Evolutionary conservation across 2,113 vertebrate species (phyloP).

Genomic region (Sigmodon hispidus): DNA sequence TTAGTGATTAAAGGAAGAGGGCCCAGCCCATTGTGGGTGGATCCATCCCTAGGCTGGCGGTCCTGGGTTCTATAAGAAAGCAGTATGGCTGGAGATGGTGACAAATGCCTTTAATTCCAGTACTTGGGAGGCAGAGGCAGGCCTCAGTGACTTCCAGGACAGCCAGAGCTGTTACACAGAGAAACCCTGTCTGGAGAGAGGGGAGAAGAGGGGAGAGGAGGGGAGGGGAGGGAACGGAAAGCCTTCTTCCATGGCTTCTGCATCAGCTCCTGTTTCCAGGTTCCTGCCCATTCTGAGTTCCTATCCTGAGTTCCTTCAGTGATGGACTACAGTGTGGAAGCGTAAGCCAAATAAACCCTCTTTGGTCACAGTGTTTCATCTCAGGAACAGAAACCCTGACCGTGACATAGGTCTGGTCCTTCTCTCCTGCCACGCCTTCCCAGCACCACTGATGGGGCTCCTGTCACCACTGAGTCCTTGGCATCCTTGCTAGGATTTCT

Average conservation of each 20-base stretch:
- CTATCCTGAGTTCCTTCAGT: neutral
- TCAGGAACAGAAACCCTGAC: neutral
- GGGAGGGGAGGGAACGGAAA: neutral
- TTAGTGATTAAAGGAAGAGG: neutral
- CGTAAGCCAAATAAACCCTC: neutral
- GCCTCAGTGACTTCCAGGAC: neutral
- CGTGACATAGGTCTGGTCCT: neutral
- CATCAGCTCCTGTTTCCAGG: neutral
- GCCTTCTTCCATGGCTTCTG: neutral
- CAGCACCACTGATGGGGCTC: neutral
- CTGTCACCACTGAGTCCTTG: neutral
- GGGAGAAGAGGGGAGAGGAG: neutral
- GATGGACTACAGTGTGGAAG: neutral
- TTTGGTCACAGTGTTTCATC: neutral
- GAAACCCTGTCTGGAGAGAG: neutral
- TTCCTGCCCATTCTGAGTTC: neutral
- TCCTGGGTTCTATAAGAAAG: neutral
- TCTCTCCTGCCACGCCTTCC: neutral
- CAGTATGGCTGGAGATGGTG: neutral
- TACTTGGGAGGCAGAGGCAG: neutral
- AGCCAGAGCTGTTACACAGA: neutral
- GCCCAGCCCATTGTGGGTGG: neutral
- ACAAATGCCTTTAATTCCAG: neutral
- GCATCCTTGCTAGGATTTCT: neutral
- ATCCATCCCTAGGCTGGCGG: neutral